Percentiles rank a stretch among this genome's conserved stretches.
Conservation (phyloP, 2,888 invertebrate species). For the Crioceris asparagi region DNA sequence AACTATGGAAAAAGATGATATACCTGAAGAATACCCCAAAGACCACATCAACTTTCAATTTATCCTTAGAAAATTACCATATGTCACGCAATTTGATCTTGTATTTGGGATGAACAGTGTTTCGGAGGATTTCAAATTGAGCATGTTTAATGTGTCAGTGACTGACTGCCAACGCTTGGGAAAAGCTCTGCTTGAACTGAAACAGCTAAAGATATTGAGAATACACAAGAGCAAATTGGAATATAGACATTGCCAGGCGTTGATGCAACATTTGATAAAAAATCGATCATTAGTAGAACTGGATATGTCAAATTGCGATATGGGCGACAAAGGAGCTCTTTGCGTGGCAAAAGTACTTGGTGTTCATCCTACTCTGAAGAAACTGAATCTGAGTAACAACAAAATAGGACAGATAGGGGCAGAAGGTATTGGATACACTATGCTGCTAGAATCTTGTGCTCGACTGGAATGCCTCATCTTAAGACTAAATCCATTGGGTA, state of each 20-base stretch:
- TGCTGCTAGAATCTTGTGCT: slow-evolving; percentile 20
- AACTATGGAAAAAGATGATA: slow-evolving; percentile 34
- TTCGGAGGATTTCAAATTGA: slow-evolving; percentile 42
- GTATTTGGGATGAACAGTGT: slow-evolving; percentile 29
- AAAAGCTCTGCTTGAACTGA: slow-evolving; percentile 32
- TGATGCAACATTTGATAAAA: slow-evolving; percentile 38
- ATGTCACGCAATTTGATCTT: slow-evolving; percentile 43
- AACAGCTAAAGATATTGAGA: slow-evolving; percentile 41
- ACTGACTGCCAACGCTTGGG: slow-evolving; percentile 49
- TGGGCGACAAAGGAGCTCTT: slow-evolving; percentile 51
- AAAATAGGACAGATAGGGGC: slow-evolving; percentile 24
- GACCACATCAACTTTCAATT: slow-evolving; percentile 47
- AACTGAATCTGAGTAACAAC: slow-evolving; percentile 42
- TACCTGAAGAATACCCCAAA: slow-evolving; percentile 33
- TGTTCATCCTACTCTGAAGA: slow-evolving; percentile 40
- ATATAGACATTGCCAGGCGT: slow-evolving; percentile 46
- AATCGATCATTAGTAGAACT: slow-evolving; percentile 42
- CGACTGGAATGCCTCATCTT: slow-evolving; percentile 37
- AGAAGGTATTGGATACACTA: slow-evolving; percentile 33
- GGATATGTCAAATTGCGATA: slow-evolving; percentile 55
- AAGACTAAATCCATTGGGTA: slow-evolving; percentile 50
- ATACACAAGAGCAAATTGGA: slow-evolving; percentile 51
- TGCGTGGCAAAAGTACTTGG: slow-evolving; percentile 49
- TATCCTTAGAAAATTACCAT: slow-evolving; percentile 38
- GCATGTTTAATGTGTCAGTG: slow-evolving; percentile 51